Percentiles rank a stretch among this genome's conserved stretches.
Conservation (phyloP, 2,888 invertebrate species). For the Papilio demoleus region DNA sequence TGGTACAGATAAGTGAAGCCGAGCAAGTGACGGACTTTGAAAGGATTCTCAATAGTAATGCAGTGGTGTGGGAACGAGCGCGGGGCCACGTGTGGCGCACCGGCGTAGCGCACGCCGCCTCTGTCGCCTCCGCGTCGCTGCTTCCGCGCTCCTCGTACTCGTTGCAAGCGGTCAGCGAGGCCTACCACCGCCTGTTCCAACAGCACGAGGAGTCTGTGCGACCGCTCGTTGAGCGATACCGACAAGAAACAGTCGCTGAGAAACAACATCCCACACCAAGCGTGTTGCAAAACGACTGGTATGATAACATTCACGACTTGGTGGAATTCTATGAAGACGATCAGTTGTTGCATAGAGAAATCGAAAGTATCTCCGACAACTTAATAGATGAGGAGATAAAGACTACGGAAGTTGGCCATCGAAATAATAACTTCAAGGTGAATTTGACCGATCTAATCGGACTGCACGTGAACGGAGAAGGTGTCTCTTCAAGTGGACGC, state of each 20-base stretch:
- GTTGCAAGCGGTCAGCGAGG: conserved; percentile 71
- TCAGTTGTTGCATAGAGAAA: conserved; percentile 63
- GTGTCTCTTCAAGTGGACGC: conserved; percentile 60
- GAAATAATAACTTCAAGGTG: conserved; percentile 69
- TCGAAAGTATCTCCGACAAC: conserved; percentile 69
- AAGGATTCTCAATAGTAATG: conserved; percentile 85
- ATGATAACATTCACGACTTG: conserved; percentile 73
- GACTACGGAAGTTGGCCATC: conserved; percentile 49
- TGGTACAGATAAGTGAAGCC: conserved; percentile 85
- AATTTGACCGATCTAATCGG: conserved; percentile 73
- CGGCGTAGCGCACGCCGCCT: conserved; percentile 49
- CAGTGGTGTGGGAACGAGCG: conserved; percentile 76
- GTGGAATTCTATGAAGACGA: conserved; percentile 81
- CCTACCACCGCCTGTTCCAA: conserved; percentile 73
- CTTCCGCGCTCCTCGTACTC: conserved; percentile 70
- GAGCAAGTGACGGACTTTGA: conserved; percentile 84
- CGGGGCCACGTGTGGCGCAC: conserved; percentile 75
- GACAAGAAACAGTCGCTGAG: conserved; percentile 57
- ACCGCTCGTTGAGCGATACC: conserved; percentile 70
- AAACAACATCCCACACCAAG: conserved; percentile 56
- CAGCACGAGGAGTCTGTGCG: conserved; percentile 79
- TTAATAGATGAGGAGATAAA: conserved; percentile 65
- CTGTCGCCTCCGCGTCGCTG: conserved; percentile 64
- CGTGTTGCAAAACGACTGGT: conserved; percentile 66
- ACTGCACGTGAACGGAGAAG: conserved; percentile 70